These are phyloP conservation scores for Sinosuthora webbiana DNA, from an alignment of 2,113 vertebrate genomes.

Conservation along the genomic window DNA sequence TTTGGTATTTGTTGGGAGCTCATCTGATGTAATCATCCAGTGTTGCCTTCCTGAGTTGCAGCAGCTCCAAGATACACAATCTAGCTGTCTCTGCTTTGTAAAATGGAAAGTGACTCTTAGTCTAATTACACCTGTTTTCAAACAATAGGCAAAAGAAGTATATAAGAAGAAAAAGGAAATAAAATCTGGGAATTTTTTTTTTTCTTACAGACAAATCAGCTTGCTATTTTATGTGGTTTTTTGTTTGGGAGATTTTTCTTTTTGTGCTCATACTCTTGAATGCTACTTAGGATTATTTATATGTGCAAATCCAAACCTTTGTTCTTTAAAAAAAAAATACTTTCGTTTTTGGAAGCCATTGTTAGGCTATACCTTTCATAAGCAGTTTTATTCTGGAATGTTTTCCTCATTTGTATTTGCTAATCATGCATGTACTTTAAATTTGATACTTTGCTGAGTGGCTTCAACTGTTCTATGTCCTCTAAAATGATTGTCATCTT, in stretches of 20 bases:
- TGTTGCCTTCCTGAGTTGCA: neutral
- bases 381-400: neutral
- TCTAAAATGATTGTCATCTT: neutral
- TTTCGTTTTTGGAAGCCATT: neutral
- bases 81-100: neutral
- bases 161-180: neutral
- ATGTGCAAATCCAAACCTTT: neutral
- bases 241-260: neutral
- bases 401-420: neutral
- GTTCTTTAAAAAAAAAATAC: neutral
- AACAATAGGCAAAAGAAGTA: neutral
- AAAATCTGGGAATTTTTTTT: fast-evolving
- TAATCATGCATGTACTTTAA: neutral
- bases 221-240: neutral
- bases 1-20: slow-evolving; percentile 10
- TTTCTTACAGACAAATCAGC: neutral
- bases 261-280: neutral
- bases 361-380: neutral
- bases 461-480: neutral
- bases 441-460: neutral
- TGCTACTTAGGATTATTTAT: neutral
- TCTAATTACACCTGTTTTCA: neutral
- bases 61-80: neutral
- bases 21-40: neutral
- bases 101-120: neutral